Evolutionary conservation across 2,888 invertebrate genomes (phyloP).

Genomic region (Pandemis corylana): DNA sequence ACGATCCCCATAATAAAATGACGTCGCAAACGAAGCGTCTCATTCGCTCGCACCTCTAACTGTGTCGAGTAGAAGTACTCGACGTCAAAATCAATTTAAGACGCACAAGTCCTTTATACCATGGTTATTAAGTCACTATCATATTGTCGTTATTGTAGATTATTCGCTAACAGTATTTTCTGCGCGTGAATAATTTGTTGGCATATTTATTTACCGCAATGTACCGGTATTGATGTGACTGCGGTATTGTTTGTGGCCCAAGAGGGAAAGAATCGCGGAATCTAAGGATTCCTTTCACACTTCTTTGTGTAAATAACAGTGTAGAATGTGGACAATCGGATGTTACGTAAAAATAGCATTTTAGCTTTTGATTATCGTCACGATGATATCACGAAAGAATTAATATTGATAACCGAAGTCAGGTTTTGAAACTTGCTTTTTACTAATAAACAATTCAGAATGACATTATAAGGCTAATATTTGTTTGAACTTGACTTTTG

Average conservation of each 20-base stretch:
- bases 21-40: constrained; percentile 30
- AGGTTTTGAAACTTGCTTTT: constrained; percentile 8
- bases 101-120: constrained; percentile 42
- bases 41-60: constrained; percentile 25
- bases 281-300: not conserved
- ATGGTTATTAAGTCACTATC: constrained; percentile 48
- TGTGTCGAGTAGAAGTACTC: constrained; percentile 55
- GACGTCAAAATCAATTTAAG: constrained; percentile 45
- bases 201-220: constrained; percentile 55
- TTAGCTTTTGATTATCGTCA: not conserved
- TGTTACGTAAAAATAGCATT: not conserved
- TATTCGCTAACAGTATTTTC: constrained; percentile 61
- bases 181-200: constrained; percentile 51
- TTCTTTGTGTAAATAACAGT: not conserved
- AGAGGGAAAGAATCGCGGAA: constrained; percentile 34
- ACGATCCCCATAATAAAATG: constrained; percentile 23
- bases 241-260: constrained; percentile 34
- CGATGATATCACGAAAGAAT: not conserved
- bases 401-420: not conserved
- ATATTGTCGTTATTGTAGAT: constrained; percentile 46
- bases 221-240: constrained; percentile 50
- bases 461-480: not conserved
- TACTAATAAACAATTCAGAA: constrained; percentile 1
- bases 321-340: not conserved
- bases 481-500: constrained; percentile 13